Percentiles rank a stretch among this genome's conserved stretches.
These are phyloP conservation scores for Echinarachnius parma DNA, from an alignment of 53 echinoderm and acorn worm genomes.

Conservation along the genomic window DNA sequence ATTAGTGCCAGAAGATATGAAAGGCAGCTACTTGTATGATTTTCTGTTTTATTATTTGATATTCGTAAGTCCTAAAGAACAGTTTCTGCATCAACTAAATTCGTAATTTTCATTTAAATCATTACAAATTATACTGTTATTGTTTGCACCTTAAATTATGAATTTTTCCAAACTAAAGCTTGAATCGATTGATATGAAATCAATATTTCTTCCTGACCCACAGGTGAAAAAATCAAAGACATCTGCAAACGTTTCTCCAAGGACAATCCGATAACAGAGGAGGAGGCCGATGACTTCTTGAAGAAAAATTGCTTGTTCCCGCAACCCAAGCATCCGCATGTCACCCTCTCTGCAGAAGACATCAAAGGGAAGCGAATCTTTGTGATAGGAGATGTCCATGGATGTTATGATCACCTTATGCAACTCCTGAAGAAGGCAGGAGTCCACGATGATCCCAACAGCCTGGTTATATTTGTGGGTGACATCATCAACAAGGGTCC, in stretches of 20 bases:
- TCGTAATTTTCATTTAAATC: too few relatives aligned
- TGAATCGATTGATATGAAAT: too few relatives aligned
- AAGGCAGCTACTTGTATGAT: too few relatives aligned
- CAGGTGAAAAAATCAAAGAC: not conserved
- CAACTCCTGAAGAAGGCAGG: conserved; percentile 53
- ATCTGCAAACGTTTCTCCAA: conserved; percentile 6
- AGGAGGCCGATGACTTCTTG: conserved; percentile 32
- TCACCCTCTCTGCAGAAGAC: conserved; percentile 28
- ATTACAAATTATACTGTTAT: not conserved
- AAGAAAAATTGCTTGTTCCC: conserved; percentile 27
- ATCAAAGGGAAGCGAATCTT: conserved; percentile 48
- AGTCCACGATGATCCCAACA: conserved; percentile 35
- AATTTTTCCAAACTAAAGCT: not conserved
- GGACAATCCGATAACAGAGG: conserved; percentile 6
- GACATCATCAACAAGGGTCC: conserved; percentile 81
- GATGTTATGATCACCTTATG: conserved; percentile 67
- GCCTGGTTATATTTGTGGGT: conserved; percentile 60
- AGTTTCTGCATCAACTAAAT: too few relatives aligned
- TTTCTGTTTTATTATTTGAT: not conserved
- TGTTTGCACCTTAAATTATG: not conserved
- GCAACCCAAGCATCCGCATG: conserved; percentile 29
- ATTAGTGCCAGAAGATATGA: too few relatives aligned
- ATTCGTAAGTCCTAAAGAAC: not conserved
- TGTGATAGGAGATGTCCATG: conserved; percentile 78
- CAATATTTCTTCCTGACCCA: too few relatives aligned